Base-by-base conservation (phyloP, 2,888 invertebrate genomes). In the Phalera bucephala region DNA sequence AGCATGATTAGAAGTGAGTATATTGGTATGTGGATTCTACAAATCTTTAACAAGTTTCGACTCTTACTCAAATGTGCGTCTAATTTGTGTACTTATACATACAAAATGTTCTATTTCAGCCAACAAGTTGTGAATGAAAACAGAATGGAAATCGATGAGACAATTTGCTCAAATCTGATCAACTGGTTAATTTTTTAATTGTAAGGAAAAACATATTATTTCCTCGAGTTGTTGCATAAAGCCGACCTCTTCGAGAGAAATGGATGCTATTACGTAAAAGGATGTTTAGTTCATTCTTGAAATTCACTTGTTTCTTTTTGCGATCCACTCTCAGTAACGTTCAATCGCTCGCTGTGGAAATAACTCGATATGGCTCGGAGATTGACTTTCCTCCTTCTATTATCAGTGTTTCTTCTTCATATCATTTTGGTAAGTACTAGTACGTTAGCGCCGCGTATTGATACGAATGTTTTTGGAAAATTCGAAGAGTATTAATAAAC, bases 281-380 rank as follows among this genome's bases (percentile, higher is more conserved):
- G 79, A 80, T 74, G 80, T 77, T 80, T 73, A 60, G 49, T 44
- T 37, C 60, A 70, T 74, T 72, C 65, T 65, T 68, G 46, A 64
- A 62, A 69, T 72, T 58, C 52, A 49, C 31, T 53, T 36, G 46
- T 53, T 51, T 52, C 46, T 61, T 25, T 40, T 54, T 43, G 44
- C 39, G 32, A 51, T 43, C 23, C 36, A 36, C 36, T 44, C 38
- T 45, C 59, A 67, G 62, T 64, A 38, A 40, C 37, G 43, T 53
- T 54, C 49, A 39, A 40, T 41, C 51, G 52, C 43, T 54, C 36
- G 45, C 41, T 29, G 40, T 39, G 53, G 43, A 32, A 52, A 52
- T 52, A 60, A 47, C 54, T 53, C 53, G 51, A 58, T 42, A 78
- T 77, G 77, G 52, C 50, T 45, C 52, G 44, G 43, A 69, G 60